Percentiles rank a stretch among this genome's conserved stretches.
These are phyloP conservation scores for Drosophila simulans DNA, from an alignment of 1,140 invertebrate species.

Conservation along the genomic window DNA sequence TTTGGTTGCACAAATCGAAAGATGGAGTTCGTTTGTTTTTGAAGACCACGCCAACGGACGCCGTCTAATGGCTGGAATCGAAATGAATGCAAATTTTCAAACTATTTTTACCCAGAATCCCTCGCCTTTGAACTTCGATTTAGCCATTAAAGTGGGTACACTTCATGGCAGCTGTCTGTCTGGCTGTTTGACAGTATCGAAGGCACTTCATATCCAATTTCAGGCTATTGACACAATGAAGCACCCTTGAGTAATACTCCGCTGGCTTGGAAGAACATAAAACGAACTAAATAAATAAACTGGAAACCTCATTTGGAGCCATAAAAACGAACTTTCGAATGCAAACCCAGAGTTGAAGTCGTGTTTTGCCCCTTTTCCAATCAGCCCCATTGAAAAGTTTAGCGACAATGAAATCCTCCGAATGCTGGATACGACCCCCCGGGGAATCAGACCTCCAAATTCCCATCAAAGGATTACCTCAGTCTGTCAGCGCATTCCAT, in stretches of 20 bases:
- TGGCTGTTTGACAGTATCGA: no score
- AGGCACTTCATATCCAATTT: conserved; percentile 52
- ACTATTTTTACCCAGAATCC: conserved; percentile 18
- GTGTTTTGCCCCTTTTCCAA: conserved; percentile 22
- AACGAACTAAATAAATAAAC: conserved; percentile 31
- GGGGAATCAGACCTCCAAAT: conserved; percentile 11
- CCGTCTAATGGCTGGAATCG: conserved; percentile 19
- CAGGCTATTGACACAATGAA: conserved; percentile 61
- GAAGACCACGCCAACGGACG: conserved; percentile 7
- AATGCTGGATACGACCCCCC: background rate
- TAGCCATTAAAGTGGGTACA: conserved; percentile 5
- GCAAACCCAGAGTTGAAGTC: conserved; percentile 24
- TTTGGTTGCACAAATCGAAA: conserved; percentile 37
- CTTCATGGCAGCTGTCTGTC: background rate
- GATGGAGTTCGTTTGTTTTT: conserved; percentile 26
- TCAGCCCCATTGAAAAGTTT: conserved; percentile 37
- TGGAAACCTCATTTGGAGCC: conserved; percentile 32
- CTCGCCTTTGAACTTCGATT: conserved; percentile 25
- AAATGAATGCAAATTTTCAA: conserved; percentile 48
- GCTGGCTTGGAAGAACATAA: conserved; percentile 9
- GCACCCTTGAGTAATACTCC: conserved; percentile 30
- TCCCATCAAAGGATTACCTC: conserved; percentile 43
- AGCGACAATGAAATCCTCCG: conserved; percentile 38
- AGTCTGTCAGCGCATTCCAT: conserved; percentile 36
- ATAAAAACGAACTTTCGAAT: conserved; percentile 41